Evolutionary conservation across 2,888 invertebrate genomes (phyloP).

Genomic region (Ecdyonurus torrentis): DNA sequence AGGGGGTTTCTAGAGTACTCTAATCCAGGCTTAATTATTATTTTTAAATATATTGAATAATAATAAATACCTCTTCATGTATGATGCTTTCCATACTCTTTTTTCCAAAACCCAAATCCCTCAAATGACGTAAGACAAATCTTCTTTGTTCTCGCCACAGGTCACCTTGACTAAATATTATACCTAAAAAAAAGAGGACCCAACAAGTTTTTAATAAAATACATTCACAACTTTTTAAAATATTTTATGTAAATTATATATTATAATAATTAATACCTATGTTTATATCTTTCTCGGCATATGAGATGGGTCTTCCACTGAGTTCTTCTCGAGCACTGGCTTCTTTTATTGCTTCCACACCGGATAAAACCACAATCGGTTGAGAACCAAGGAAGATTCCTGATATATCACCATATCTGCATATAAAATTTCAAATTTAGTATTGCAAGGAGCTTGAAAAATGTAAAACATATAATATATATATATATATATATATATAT

Average conservation of each 20-base stretch:
- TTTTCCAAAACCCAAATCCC: conserved; percentile 15
- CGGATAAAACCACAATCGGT: conserved; percentile 6
- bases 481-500: no score
- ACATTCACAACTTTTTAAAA: background rate
- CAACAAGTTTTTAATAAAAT: no score
- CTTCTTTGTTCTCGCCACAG: conserved; percentile 16
- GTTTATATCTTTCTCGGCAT: background rate
- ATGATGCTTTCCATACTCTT: conserved; percentile 12
- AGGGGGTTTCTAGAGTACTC: no score
- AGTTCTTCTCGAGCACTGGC: conserved; percentile 5
- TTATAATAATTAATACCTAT: background rate
- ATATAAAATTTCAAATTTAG: no score
- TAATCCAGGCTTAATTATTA: no score
- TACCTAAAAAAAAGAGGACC: conserved; percentile 11
- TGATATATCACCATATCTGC: conserved; percentile 5
- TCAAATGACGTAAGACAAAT: conserved; percentile 15
- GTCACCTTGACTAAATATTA: conserved; percentile 15
- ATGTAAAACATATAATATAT: no score
- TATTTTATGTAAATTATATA: conserved; percentile 4
- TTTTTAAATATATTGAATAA: no score
- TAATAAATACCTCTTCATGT: conserved; percentile 12
- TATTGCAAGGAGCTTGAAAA: no score
- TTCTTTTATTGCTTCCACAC: conserved; percentile 7
- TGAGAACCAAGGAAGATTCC: conserved; percentile 7
- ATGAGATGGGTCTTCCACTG: conserved; percentile 4